Conservation (phyloP, 2,797 vertebrate genomes). For the Loriculus beryllinus region DNA sequence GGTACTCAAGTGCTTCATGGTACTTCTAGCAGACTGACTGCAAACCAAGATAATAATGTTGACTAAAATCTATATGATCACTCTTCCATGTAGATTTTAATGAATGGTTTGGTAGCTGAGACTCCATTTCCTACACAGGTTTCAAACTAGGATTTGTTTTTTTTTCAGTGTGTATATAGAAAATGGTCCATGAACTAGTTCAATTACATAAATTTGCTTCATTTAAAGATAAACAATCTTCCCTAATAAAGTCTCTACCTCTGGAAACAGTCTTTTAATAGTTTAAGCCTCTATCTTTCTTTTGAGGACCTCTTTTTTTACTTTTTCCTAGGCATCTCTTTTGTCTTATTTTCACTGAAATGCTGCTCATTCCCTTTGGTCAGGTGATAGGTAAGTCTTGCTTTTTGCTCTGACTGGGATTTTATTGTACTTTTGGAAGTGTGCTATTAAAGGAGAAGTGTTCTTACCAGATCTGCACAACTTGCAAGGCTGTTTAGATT, state of each 20-base stretch:
- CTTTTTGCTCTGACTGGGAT: background rate
- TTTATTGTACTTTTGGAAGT: background rate
- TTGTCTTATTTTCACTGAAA: background rate
- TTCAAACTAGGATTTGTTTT: background rate
- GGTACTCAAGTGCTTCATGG: background rate
- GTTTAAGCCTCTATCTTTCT: background rate
- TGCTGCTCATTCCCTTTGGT: background rate
- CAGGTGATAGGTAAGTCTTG: background rate
- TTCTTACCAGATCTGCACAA: background rate
- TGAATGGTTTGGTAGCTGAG: background rate
- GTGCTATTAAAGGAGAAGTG: background rate
- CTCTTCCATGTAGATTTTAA: rapidly evolving
- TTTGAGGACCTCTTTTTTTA: background rate
- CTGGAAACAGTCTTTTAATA: background rate
- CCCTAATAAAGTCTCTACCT: background rate
- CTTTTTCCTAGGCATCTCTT: background rate
- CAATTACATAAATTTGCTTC: background rate
- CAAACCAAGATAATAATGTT: background rate
- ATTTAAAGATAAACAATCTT: background rate
- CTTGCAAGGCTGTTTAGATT: background rate
- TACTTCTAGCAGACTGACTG: background rate
- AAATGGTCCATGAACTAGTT: background rate
- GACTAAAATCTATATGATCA: background rate
- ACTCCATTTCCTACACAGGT: background rate
- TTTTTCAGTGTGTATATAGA: rapidly evolving